phyloP scores from a whole-genome alignment of 2,888 invertebrate genomes.

The Hirtodrosophila cameraria region DNA sequence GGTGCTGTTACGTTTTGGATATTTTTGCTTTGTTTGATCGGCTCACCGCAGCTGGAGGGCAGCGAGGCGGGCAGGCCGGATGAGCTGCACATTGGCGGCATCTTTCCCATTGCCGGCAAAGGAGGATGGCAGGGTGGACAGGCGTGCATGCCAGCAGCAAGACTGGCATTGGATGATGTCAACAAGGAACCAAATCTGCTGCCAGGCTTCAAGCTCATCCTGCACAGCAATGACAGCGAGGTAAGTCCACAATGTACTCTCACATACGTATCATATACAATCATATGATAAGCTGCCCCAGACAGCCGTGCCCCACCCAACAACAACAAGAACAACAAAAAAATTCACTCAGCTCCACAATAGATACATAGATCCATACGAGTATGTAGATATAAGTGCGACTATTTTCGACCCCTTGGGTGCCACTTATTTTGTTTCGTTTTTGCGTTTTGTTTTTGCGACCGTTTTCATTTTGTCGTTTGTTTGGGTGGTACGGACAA shows the following conservation, averaged over 20 bases:
- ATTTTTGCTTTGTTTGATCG: constrained; percentile 83
- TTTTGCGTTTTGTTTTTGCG: constrained; percentile 57
- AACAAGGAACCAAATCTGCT: constrained; percentile 94
- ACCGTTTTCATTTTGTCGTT: constrained; percentile 61
- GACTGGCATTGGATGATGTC: constrained; percentile 97
- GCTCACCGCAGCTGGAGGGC: constrained; percentile 80
- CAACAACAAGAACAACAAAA: background rate
- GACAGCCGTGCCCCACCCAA: constrained; percentile 2
- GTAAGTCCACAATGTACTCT: constrained; percentile 85
- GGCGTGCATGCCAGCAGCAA: constrained; percentile 98
- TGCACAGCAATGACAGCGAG: constrained; percentile 98
- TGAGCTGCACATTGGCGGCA: constrained; percentile 97
- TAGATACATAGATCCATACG: constrained; percentile 11
- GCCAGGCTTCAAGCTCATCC: constrained; percentile 94
- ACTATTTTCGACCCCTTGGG: constrained; percentile 62
- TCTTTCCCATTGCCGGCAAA: constrained; percentile 98
- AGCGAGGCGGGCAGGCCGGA: constrained; percentile 85
- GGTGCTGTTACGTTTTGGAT: constrained; percentile 84
- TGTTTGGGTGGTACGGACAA: constrained; percentile 1
- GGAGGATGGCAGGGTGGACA: constrained; percentile 99
- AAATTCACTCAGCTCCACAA: constrained; percentile 12
- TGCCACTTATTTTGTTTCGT: constrained; percentile 69
- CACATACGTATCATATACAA: constrained; percentile 6
- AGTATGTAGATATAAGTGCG: constrained; percentile 26
- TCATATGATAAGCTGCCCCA: constrained; percentile 36